These are phyloP conservation scores for Muschampia plurimacula DNA, from an alignment of 2,888 invertebrate genomes.

Conservation along the genomic window DNA sequence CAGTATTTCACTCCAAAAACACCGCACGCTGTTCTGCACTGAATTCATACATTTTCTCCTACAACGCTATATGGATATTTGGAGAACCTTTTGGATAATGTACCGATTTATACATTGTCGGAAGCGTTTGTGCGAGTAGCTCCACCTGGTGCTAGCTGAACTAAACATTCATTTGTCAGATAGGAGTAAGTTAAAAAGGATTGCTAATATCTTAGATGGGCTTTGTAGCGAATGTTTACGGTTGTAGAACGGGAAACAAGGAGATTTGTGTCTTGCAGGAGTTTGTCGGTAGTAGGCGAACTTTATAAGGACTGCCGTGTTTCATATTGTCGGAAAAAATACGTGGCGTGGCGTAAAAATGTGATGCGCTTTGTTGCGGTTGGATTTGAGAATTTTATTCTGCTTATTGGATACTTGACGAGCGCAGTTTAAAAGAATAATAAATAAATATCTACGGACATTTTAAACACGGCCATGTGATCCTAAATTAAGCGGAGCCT, in stretches of 20 bases:
- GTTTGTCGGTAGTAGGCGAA: conserved; percentile 28
- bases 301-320: conserved; percentile 25
- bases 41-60: conserved; percentile 29
- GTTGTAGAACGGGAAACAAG: conserved; percentile 41
- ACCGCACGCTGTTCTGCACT: conserved; percentile 5
- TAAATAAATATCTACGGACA: no score
- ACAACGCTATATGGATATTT: conserved; percentile 37
- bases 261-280: conserved; percentile 35
- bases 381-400: not conserved
- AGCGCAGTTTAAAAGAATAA: no score
- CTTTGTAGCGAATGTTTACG: conserved; percentile 66
- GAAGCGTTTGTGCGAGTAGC: conserved; percentile 51
- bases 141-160: conserved; percentile 75
- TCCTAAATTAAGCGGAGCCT: no score
- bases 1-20: conserved; percentile 30
- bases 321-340: conserved; percentile 36
- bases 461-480: no score
- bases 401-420: not conserved
- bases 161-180: conserved; percentile 81
- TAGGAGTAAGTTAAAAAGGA: conserved; percentile 77
- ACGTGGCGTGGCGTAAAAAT: conserved; percentile 25
- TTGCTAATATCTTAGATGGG: conserved; percentile 80
- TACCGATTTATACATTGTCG: conserved; percentile 67
- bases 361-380: not conserved
- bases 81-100: conserved; percentile 54